Evolutionary conservation across 1,140 invertebrate genomes (phyloP).

Genomic region (Dufourea novaeangliae): DNA sequence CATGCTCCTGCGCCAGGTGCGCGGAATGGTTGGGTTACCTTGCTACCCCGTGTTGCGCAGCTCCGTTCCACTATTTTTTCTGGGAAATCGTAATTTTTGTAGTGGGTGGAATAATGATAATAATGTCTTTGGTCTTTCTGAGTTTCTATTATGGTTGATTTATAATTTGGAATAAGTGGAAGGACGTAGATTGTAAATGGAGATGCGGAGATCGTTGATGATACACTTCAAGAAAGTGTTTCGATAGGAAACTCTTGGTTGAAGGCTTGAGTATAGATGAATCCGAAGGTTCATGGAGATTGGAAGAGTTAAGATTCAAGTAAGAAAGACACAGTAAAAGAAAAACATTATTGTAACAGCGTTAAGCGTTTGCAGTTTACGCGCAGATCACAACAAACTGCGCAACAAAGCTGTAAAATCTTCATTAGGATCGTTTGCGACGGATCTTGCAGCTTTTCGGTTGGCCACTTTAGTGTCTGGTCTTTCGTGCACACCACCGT

Average conservation of each 20-base stretch:
- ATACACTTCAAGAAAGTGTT: background rate
- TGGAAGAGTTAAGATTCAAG: too few species aligned
- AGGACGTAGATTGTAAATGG: too few species aligned
- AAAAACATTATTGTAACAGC: too few species aligned
- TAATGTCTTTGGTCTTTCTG: too few species aligned
- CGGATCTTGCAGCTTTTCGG: background rate
- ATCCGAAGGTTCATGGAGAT: too few species aligned
- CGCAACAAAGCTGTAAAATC: background rate
- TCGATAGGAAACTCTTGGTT: too few species aligned
- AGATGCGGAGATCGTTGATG: background rate
- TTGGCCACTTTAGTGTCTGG: background rate
- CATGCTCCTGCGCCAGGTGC: slow-evolving; percentile 67
- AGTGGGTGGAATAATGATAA: background rate
- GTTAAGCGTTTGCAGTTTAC: too few species aligned
- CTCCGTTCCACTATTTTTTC: background rate
- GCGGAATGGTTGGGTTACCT: slow-evolving; percentile 61
- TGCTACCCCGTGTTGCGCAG: background rate
- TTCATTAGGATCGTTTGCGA: background rate
- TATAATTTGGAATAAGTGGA: too few species aligned
- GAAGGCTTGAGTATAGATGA: too few species aligned
- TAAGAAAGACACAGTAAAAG: too few species aligned
- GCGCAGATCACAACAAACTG: too few species aligned
- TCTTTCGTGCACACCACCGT: background rate
- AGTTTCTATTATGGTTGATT: too few species aligned
- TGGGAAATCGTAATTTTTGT: background rate